Evolutionary conservation across 2,888 invertebrate genomes (phyloP).

Genomic region (Liopterus haemorrhoidalis): DNA sequence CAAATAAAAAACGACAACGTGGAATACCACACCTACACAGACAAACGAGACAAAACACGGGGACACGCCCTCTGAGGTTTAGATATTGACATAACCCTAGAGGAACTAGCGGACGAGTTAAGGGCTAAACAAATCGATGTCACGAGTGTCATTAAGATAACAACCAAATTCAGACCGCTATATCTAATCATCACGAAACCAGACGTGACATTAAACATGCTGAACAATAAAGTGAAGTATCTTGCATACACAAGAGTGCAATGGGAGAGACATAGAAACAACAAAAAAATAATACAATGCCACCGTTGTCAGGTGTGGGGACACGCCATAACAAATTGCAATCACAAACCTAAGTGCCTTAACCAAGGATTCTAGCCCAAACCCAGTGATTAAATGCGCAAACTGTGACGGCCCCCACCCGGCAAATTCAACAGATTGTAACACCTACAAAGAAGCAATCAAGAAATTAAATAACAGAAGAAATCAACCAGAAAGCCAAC

Average conservation of each 20-base stretch:
- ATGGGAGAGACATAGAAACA: conserved; percentile 30
- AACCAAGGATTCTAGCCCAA: conserved; percentile 26
- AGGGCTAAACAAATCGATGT: too few relatives aligned
- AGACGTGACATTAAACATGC: not conserved
- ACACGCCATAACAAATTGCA: conserved; percentile 30
- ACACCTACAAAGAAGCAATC: too few relatives aligned
- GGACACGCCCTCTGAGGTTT: too few relatives aligned
- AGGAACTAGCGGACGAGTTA: too few relatives aligned
- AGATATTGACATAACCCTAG: too few relatives aligned
- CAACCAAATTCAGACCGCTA: not conserved
- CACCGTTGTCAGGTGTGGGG: conserved; percentile 32
- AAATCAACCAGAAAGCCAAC: too few relatives aligned
- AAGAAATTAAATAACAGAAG: conserved; percentile 9
- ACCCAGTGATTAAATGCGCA: conserved; percentile 27
- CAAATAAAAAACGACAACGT: too few relatives aligned
- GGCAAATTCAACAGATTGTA: too few relatives aligned
- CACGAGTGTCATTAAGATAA: too few relatives aligned
- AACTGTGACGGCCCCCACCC: conserved; percentile 31
- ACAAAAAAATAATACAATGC: conserved; percentile 28
- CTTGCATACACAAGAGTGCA: conserved; percentile 5
- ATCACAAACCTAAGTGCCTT: conserved; percentile 28
- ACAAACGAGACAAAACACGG: too few relatives aligned
- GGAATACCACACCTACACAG: too few relatives aligned
- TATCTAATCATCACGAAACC: not conserved
- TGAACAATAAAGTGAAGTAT: not conserved